Base-by-base conservation (phyloP, 2,888 invertebrate species). In the Cremastinae sp. region DNA sequence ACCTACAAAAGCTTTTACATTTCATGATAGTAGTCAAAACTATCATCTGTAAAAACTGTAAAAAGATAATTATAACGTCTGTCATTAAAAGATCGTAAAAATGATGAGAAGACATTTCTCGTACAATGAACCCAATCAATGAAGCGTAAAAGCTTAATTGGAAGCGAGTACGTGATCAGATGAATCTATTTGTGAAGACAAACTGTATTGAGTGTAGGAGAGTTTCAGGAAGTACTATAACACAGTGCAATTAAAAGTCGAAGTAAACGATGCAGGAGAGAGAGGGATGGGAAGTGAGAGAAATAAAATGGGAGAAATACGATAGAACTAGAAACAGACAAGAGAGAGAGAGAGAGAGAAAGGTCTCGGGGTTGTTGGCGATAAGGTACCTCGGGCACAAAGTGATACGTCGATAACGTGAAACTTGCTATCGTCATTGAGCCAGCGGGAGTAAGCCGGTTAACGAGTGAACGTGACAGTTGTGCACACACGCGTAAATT, bases 381-480 rank as follows among this genome's bases (percentile, higher is more conserved):
- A 76, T 72, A 76, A 64, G 49, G 58, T 18, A 45, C 38, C 18
- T 56, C 47, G 10, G 41, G 58, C 64, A 49, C 53, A 54, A 53
- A 54, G 58, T 77, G 45, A 70, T 70, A 53, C 28, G 69, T 77
- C 76, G 76, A 77, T 77, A 69, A 49, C 28, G 51, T 38, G 54
- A 54, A 70, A 65, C 41, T 70, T 43, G 54, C 22, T 41, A 49
- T 47, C 59, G 36, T 56, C 64, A 70, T 73, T 54, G 64, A 53
- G 38, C 69, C 49, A 61, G 34, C 41, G 61, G 28, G 28, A 43
- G 43, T 36, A 65, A 61, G 61, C 56, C 73, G 56, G 51, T 70
- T 58, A 45, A 58, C 36, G 54, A 70, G 56, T 36, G 53, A 59
- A 53, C 20, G 75, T 45, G 62, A 38, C 64, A 43, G 47, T 47